These are phyloP conservation scores for Sula dactylatra DNA, from an alignment of 2,113 vertebrate genomes.

Conservation along the genomic window DNA sequence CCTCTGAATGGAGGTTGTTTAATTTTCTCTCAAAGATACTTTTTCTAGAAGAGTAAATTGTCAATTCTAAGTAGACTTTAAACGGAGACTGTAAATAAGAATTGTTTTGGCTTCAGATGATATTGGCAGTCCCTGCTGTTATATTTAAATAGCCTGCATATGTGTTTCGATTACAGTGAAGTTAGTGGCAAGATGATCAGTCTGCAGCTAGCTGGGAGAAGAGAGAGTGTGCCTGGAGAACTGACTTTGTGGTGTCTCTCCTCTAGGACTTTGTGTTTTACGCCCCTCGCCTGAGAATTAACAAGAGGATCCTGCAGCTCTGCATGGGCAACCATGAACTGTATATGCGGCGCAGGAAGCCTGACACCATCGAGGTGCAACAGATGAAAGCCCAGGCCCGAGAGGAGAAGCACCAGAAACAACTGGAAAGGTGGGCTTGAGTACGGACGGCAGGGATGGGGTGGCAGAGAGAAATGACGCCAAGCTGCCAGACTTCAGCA, in stretches of 20 bases:
- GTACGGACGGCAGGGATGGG: background rate
- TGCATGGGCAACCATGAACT: conserved; percentile 98
- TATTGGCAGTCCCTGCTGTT: background rate
- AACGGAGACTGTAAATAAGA: background rate
- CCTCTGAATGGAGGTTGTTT: background rate
- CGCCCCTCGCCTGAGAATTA: conserved; percentile 90
- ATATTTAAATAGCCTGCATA: background rate
- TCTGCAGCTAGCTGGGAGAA: background rate
- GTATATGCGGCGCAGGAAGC: conserved; percentile 95
- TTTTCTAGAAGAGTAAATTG: background rate
- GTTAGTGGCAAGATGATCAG: background rate
- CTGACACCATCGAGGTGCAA: conserved; percentile 96
- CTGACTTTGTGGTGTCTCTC: background rate
- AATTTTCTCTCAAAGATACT: background rate
- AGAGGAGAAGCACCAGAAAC: conserved; percentile 92
- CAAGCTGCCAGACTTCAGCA: too few species aligned
- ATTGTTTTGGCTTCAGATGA: background rate
- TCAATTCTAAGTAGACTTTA: background rate
- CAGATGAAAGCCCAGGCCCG: conserved; percentile 97
- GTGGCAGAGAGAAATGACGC: background rate
- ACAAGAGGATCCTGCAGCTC: conserved; percentile 95
- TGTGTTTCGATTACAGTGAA: background rate
- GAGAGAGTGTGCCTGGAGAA: background rate
- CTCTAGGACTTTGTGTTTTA: conserved; percentile 95
- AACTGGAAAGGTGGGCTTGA: conserved; percentile 82